phyloP scores from a whole-genome alignment of 2,888 invertebrate species.

The Dasypolia templi region DNA sequence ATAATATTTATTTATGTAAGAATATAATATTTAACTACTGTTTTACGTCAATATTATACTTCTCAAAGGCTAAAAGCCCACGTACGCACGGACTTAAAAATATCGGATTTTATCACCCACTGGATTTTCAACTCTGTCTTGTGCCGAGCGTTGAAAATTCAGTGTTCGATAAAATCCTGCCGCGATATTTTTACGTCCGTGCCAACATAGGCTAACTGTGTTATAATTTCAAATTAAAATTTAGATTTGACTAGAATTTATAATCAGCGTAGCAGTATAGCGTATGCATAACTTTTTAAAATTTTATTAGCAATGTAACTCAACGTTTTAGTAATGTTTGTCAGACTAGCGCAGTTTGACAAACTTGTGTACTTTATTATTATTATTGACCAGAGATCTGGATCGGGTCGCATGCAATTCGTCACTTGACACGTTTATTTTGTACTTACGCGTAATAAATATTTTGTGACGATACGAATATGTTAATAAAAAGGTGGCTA shows the following conservation, averaged over 20 bases:
- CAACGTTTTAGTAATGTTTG: constrained; percentile 33
- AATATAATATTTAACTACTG: constrained; percentile 70
- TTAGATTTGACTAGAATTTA: constrained; percentile 88
- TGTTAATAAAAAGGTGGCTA: constrained; percentile 40
- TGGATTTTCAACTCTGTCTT: no score
- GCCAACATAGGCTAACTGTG: no score
- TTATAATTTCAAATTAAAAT: constrained; percentile 79
- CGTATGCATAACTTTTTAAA: constrained; percentile 58
- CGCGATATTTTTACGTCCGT: no score
- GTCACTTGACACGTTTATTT: constrained; percentile 24
- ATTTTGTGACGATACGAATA: constrained; percentile 50
- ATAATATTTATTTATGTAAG: constrained; percentile 68
- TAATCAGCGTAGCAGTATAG: constrained; percentile 79
- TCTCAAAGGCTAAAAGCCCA: no score
- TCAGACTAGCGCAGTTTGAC: constrained; percentile 26
- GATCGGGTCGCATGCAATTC: constrained; percentile 41
- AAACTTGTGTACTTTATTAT: constrained; percentile 50
- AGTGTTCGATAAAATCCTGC: no score
- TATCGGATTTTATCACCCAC: no score
- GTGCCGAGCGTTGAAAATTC: no score
- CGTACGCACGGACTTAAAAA: no score
- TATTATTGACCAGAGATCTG: constrained; percentile 35
- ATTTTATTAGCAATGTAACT: constrained; percentile 58
- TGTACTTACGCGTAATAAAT: constrained; percentile 18
- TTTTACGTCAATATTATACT: constrained; percentile 70